phyloP scores from a whole-genome alignment of 2,888 invertebrate genomes.

The Kuschelorhynchus macadamiae region DNA sequence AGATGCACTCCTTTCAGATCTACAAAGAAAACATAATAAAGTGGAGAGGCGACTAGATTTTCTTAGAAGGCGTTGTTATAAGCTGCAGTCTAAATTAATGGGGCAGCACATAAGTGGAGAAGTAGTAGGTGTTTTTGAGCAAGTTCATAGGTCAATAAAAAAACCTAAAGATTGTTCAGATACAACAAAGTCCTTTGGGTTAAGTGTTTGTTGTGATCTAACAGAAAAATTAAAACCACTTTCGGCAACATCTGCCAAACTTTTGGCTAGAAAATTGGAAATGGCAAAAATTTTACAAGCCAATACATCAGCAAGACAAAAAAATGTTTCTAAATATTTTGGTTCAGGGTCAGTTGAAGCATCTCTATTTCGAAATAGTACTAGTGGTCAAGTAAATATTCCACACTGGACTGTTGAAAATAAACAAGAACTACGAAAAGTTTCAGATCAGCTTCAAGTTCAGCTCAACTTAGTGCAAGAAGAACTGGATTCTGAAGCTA shows the following conservation, averaged over 20 bases:
- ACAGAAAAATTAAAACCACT: slow-evolving; percentile 66
- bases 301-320: slow-evolving; percentile 63
- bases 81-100: slow-evolving; percentile 81
- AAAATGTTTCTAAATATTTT: slow-evolving; percentile 69
- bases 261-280: slow-evolving; percentile 72
- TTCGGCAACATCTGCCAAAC: slow-evolving; percentile 72
- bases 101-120: slow-evolving; percentile 86
- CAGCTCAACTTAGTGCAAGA: slow-evolving; percentile 82
- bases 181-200: slow-evolving; percentile 18
- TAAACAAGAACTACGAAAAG: slow-evolving; percentile 76
- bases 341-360: slow-evolving; percentile 70
- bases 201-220: slow-evolving; percentile 14
- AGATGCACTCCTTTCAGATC: slow-evolving; percentile 71
- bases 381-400: slow-evolving; percentile 64
- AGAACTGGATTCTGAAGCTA: slow-evolving; percentile 92
- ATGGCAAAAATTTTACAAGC: slow-evolving; percentile 68
- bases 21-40: slow-evolving; percentile 72
- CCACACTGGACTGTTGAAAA: slow-evolving; percentile 68
- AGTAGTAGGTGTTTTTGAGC: slow-evolving; percentile 81
- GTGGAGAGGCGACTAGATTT: slow-evolving; percentile 81
- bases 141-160: slow-evolving; percentile 74
- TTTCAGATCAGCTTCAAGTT: slow-evolving; percentile 80
- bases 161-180: slow-evolving; percentile 48
- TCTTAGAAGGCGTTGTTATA: slow-evolving; percentile 80
- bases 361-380: slow-evolving; percentile 56